Evolutionary conservation across 2,888 invertebrate species (phyloP).

Genomic region (Cerastis rubricosa): DNA sequence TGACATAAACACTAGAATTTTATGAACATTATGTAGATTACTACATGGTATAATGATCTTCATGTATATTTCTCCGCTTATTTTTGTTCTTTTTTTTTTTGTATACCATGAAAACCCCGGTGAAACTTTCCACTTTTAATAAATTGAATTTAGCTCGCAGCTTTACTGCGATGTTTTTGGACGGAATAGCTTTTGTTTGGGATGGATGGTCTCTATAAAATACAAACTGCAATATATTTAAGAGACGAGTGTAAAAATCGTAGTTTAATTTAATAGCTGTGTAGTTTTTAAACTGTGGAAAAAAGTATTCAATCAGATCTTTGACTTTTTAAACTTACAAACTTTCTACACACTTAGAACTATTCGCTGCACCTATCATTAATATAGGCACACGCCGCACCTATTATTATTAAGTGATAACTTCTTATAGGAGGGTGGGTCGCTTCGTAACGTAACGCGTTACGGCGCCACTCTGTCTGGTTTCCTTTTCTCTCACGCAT

Average conservation of each 20-base stretch:
- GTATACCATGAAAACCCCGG: slow-evolving; percentile 8
- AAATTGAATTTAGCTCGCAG: slow-evolving; percentile 52
- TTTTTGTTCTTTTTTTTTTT: slow-evolving; percentile 27
- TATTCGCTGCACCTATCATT: background rate
- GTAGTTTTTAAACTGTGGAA: background rate
- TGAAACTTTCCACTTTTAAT: slow-evolving; percentile 47
- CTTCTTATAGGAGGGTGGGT: no score
- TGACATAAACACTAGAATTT: background rate
- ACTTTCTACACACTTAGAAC: background rate
- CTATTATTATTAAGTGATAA: no score
- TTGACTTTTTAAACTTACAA: background rate
- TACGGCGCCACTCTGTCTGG: no score
- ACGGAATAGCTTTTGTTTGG: slow-evolving; percentile 44
- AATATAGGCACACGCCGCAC: no score
- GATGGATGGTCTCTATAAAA: slow-evolving; percentile 56
- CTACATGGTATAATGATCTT: background rate
- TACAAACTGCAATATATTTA: slow-evolving; percentile 40
- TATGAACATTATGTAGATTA: background rate
- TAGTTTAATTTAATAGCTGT: slow-evolving; percentile 29
- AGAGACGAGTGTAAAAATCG: slow-evolving; percentile 30
- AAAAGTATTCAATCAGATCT: background rate
- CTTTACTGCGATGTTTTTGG: slow-evolving; percentile 48
- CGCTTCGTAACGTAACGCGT: no score
- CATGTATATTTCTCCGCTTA: slow-evolving; percentile 8
- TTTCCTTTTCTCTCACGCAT: no score